A percentile compares a stretch with the other conserved stretches of the same genome.
Conservation (phyloP, 1,140 invertebrate genomes). For the Probaryconus sp. region DNA sequence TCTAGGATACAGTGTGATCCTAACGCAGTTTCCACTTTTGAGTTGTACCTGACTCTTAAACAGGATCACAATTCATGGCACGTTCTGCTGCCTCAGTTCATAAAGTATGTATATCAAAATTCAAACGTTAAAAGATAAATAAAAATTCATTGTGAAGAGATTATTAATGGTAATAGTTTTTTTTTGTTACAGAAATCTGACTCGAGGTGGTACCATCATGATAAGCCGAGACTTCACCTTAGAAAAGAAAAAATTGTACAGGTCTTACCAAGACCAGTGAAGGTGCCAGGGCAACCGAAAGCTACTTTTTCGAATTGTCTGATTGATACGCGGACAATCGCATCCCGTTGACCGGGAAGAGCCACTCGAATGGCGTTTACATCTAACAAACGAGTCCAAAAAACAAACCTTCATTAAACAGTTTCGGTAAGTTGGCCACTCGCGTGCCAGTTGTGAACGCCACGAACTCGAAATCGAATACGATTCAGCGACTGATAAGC, state of each 20-base stretch:
- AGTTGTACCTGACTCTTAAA: constrained; percentile 89
- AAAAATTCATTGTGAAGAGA: neutral
- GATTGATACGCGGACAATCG: constrained; percentile 5
- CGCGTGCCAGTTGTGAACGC: constrained; percentile 4
- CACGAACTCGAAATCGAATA: constrained; percentile 16
- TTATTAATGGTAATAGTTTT: constrained; percentile 5
- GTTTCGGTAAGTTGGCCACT: too few species aligned
- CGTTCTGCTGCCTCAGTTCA: constrained; percentile 88
- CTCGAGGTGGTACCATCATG: constrained; percentile 88
- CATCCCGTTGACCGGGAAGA: constrained; percentile 29
- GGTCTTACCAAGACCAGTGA: constrained; percentile 79
- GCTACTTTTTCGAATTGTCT: too few species aligned
- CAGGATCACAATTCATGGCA: constrained; percentile 90
- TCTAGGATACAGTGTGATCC: constrained; percentile 88
- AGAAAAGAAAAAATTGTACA: constrained; percentile 92
- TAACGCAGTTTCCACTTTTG: constrained; percentile 90
- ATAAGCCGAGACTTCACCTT: constrained; percentile 90
- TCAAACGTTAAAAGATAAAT: neutral
- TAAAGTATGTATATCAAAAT: constrained; percentile 83
- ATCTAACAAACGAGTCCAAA: neutral
- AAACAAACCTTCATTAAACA: too few species aligned
- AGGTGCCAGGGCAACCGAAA: constrained; percentile 29
- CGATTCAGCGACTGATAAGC: neutral
- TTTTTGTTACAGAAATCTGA: constrained; percentile 83
- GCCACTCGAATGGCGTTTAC: neutral